Percentiles rank a stretch among this genome's conserved stretches.
Evolutionary conservation across 2,113 vertebrate genomes (phyloP).

Genomic region (Perccottus glenii): DNA sequence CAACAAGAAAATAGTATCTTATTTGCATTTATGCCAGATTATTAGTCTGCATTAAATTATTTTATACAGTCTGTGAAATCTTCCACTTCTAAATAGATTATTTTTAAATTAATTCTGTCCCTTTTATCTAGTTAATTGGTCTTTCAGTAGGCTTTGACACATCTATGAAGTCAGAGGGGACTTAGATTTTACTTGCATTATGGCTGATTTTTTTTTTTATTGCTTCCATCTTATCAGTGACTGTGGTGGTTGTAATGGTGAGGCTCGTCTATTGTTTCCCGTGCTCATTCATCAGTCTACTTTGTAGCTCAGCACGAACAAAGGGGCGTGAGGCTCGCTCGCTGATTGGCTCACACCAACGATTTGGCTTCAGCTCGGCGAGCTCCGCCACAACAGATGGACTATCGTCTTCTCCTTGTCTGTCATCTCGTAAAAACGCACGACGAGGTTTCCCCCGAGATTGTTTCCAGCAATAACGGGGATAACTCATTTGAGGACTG

Average conservation of each 20-base stretch:
- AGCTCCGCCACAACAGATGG: slow-evolving; percentile 67
- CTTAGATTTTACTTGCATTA: no score
- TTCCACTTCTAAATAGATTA: not conserved
- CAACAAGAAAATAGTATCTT: no score
- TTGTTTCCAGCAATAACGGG: slow-evolving; percentile 42
- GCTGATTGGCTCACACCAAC: slow-evolving; percentile 64
- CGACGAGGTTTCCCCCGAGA: slow-evolving; percentile 21
- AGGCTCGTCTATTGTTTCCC: slow-evolving; percentile 52
- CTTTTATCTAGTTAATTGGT: not conserved
- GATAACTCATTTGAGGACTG: slow-evolving; percentile 12
- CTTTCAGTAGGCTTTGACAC: no score
- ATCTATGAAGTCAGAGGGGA: no score
- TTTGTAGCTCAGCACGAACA: slow-evolving; percentile 54
- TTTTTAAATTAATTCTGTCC: not conserved
- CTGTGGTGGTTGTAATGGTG: not conserved
- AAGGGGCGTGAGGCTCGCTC: slow-evolving; percentile 57
- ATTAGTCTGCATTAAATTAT: no score
- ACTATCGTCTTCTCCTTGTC: slow-evolving; percentile 27
- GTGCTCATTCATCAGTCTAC: slow-evolving; percentile 58
- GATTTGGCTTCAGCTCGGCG: slow-evolving; percentile 29
- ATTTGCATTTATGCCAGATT: no score
- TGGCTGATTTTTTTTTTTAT: no score
- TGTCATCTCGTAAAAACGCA: slow-evolving; percentile 26
- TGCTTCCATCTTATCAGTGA: not conserved
- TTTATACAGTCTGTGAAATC: no score